Conservation (phyloP, 2,888 invertebrate genomes). For the Ommatoiulus sabulosus region DNA sequence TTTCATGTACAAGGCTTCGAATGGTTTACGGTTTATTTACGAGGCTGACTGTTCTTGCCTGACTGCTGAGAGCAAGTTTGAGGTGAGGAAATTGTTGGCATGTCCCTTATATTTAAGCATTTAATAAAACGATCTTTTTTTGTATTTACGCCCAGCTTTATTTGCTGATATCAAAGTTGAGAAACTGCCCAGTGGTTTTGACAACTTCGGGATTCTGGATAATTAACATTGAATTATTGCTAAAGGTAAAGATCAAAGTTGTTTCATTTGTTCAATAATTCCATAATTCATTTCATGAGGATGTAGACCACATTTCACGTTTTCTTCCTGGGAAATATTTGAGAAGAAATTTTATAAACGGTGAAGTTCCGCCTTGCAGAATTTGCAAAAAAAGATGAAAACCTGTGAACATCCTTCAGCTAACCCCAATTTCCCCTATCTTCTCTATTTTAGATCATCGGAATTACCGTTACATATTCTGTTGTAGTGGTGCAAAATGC, state of each 20-base stretch:
- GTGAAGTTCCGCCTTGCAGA: not conserved
- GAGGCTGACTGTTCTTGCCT: not conserved
- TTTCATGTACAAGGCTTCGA: not conserved
- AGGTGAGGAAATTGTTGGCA: not conserved
- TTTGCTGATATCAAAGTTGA: not conserved
- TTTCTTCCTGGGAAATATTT: no score
- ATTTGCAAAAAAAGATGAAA: not conserved
- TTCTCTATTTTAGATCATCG: not conserved
- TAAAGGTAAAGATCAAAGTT: not conserved
- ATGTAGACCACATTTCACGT: no score
- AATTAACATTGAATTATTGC: not conserved
- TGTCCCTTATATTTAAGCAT: not conserved
- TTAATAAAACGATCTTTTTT: not conserved
- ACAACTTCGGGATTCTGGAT: not conserved
- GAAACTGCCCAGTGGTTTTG: not conserved
- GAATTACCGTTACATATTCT: not conserved
- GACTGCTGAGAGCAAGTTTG: constrained; percentile 12
- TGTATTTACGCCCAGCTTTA: not conserved
- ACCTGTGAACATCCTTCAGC: no score
- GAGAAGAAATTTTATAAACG: not conserved
- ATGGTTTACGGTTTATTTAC: not conserved
- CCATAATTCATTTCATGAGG: no score
- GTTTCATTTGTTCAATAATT: no score
- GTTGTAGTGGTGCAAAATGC: not conserved
- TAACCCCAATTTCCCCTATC: no score